phyloP scores from a whole-genome alignment of 1,140 invertebrate species.

The Drosophila pachea region DNA sequence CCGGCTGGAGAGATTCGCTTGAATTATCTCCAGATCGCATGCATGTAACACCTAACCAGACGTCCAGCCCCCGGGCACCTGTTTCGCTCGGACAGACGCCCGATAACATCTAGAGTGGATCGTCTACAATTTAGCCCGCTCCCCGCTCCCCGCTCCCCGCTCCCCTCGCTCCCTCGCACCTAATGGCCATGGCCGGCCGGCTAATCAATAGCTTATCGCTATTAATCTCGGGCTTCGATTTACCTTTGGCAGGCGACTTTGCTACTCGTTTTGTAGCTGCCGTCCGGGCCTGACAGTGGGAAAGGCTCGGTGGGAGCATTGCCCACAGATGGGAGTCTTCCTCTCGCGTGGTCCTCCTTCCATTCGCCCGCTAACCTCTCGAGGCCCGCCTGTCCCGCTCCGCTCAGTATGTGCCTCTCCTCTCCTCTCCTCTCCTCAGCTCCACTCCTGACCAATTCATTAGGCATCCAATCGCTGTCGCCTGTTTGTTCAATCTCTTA shows the following conservation, averaged over 20 bases:
- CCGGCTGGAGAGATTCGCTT: conserved; percentile 44
- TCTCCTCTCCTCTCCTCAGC: background rate
- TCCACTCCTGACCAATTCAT: conserved; percentile 52
- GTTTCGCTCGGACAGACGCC: background rate
- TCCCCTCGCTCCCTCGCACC: background rate
- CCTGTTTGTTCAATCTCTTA: conserved; percentile 64
- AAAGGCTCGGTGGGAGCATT: conserved; percentile 1
- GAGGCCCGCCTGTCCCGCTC: background rate
- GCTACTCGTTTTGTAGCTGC: conserved; percentile 67
- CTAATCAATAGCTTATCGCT: conserved; percentile 77
- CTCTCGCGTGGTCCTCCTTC: background rate
- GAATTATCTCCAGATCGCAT: conserved; percentile 69
- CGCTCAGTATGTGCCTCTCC: background rate
- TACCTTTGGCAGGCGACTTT: conserved; percentile 67
- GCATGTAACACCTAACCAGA: conserved; percentile 65
- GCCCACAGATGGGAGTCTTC: background rate
- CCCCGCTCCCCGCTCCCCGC: conserved; percentile 6
- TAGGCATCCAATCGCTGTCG: conserved; percentile 72
- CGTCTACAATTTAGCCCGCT: conserved; percentile 41
- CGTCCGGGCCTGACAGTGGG: background rate
- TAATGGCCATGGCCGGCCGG: conserved; percentile 64
- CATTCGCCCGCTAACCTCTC: background rate
- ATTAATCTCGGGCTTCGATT: conserved; percentile 75
- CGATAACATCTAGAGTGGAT: conserved; percentile 65
- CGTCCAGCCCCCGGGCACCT: conserved; percentile 15